A percentile compares a stretch with the other conserved stretches of the same genome.
Evolutionary conservation across 1,140 invertebrate genomes (phyloP).

Genomic region (Drosophila nebulosa): DNA sequence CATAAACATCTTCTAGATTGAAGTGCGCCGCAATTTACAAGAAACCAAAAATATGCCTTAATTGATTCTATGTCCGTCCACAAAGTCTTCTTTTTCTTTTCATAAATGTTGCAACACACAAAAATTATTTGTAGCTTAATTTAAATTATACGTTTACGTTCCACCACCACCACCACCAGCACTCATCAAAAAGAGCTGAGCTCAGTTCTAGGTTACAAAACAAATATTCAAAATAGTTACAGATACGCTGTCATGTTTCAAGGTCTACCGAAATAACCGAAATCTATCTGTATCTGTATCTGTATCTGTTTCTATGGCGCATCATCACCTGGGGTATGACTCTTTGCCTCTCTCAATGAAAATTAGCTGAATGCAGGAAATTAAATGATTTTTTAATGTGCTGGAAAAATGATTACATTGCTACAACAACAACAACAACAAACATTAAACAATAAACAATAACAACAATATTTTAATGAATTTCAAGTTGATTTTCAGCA

Average conservation of each 20-base stretch:
- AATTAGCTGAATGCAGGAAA: slow-evolving; percentile 75
- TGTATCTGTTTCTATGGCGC: slow-evolving; percentile 27
- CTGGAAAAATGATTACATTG: slow-evolving; percentile 61
- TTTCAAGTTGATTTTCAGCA: slow-evolving; percentile 30
- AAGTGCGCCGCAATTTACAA: slow-evolving; percentile 73
- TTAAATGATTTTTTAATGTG: slow-evolving; percentile 77
- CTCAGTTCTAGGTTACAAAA: slow-evolving; percentile 71
- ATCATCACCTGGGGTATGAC: slow-evolving; percentile 58
- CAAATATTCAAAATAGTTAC: slow-evolving; percentile 47
- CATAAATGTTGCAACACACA: slow-evolving; percentile 48
- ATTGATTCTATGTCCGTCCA: slow-evolving; percentile 54
- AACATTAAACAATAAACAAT: slow-evolving; percentile 6
- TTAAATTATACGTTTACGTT: slow-evolving; percentile 71
- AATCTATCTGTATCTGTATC: slow-evolving; percentile 7
- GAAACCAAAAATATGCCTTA: slow-evolving; percentile 56
- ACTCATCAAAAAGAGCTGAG: slow-evolving; percentile 35
- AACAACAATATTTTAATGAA: slow-evolving; percentile 38
- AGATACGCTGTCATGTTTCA: slow-evolving; percentile 42
- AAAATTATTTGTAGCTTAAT: slow-evolving; percentile 70
- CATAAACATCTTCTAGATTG: slow-evolving; percentile 46
- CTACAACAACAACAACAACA: slow-evolving; percentile 17
- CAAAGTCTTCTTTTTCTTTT: no score
- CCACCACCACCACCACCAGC: no score
- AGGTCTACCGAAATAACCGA: slow-evolving; percentile 40
- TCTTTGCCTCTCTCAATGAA: slow-evolving; percentile 57